Percentiles rank a stretch among this genome's conserved stretches.
These are phyloP conservation scores for Cecidostiba fungosa DNA, from an alignment of 2,888 invertebrate genomes.

Conservation along the genomic window DNA sequence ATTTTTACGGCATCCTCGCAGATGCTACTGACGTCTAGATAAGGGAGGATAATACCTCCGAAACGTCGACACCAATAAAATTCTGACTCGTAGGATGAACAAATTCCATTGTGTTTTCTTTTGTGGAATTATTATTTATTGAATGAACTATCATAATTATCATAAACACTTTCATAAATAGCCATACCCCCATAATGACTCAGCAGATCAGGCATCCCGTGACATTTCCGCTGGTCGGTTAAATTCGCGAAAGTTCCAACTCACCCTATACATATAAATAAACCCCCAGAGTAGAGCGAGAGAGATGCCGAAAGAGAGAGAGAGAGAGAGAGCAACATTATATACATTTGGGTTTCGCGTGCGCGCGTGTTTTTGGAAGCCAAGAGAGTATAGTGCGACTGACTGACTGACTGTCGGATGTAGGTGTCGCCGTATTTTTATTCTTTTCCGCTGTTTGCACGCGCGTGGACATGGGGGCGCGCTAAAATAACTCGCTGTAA, in stretches of 20 bases:
- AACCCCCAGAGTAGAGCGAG: background rate
- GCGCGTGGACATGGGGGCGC: background rate
- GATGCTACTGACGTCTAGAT: no score
- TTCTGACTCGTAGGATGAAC: no score
- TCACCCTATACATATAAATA: background rate
- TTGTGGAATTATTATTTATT: no score
- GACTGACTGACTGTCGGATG: slow-evolving; percentile 32
- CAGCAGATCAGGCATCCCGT: background rate
- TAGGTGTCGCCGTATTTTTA: slow-evolving; percentile 45
- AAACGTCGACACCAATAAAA: no score
- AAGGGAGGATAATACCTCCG: no score
- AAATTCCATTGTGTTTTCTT: no score
- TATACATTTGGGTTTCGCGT: slow-evolving; percentile 35
- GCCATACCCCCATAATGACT: background rate
- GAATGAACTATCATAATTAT: background rate
- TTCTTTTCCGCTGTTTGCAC: slow-evolving; percentile 43
- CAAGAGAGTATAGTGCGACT: background rate
- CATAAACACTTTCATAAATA: background rate
- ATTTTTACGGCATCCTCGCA: no score
- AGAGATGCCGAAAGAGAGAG: background rate
- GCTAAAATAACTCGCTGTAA: slow-evolving; percentile 26
- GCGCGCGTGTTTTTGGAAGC: slow-evolving; percentile 30
- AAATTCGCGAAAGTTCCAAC: background rate
- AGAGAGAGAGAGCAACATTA: slow-evolving; percentile 17
- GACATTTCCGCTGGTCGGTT: background rate